phyloP scores from a whole-genome alignment of 2,797 vertebrate species.

The Alosa sapidissima region DNA sequence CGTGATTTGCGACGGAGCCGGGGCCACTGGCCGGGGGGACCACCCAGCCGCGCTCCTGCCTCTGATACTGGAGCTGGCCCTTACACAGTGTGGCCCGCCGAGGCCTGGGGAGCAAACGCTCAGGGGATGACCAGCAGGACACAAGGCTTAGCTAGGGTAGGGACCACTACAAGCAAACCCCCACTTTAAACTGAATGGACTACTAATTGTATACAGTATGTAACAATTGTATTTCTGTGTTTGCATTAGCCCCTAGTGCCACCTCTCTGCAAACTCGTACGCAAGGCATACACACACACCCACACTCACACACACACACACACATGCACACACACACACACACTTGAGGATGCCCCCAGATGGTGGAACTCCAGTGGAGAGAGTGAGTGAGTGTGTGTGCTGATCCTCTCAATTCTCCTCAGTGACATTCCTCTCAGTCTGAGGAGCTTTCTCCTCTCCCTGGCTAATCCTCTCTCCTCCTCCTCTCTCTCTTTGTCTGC shows the following conservation, averaged over 20 bases:
- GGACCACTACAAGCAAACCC: background rate
- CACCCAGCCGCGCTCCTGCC: constrained; percentile 48
- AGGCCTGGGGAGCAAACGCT: background rate
- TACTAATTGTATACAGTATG: background rate
- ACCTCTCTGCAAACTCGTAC: constrained; percentile 61
- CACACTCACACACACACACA: background rate
- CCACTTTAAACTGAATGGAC: background rate
- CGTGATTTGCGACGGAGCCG: constrained; percentile 64
- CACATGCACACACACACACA: background rate
- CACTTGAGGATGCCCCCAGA: background rate
- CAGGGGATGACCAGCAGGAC: background rate
- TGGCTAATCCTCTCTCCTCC: constrained; percentile 35
- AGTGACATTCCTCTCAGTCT: constrained; percentile 16
- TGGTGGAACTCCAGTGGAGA: constrained; percentile 38
- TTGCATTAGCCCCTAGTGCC: constrained; percentile 72
- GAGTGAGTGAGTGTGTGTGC: constrained; percentile 46
- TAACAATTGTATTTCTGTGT: constrained; percentile 59
- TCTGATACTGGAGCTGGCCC: constrained; percentile 27
- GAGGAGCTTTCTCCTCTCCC: constrained; percentile 33
- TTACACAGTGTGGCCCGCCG: background rate
- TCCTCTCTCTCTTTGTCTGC: background rate
- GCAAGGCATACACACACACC: constrained; percentile 20
- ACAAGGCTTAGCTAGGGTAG: no score
- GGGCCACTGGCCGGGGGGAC: constrained; percentile 48
- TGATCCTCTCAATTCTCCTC: background rate